A percentile compares a stretch with the other conserved stretches of the same genome.
These are phyloP conservation scores for Philotrypesis tridentata DNA, from an alignment of 1,140 invertebrate species.

Conservation along the genomic window DNA sequence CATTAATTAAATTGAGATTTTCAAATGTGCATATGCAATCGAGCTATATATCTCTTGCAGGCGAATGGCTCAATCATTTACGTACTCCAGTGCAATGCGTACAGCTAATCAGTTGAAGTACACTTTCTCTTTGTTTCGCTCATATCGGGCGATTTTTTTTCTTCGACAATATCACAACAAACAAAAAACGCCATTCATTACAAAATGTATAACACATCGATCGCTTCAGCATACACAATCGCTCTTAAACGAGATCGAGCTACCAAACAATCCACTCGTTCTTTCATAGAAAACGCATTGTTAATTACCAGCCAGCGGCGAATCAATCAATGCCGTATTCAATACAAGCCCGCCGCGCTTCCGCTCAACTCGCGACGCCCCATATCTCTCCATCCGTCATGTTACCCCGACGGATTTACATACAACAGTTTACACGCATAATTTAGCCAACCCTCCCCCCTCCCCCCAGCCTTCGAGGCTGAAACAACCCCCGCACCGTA, in stretches of 20 bases:
- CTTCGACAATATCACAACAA: too few species aligned
- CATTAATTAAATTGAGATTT: too few species aligned
- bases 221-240: too few species aligned
- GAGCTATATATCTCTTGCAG: neutral
- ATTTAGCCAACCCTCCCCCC: constrained; percentile 61
- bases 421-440: constrained; percentile 67
- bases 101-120: too few species aligned
- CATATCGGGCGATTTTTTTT: neutral
- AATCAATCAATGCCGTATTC: neutral
- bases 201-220: too few species aligned
- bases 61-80: too few species aligned
- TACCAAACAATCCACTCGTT: too few species aligned
- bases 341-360: neutral
- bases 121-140: too few species aligned
- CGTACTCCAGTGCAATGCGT: neutral
- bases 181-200: too few species aligned
- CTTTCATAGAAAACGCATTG: neutral
- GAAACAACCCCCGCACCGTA: neutral
- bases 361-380: neutral
- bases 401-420: constrained; percentile 65
- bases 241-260: too few species aligned
- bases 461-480: constrained; percentile 5
- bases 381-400: constrained; percentile 53
- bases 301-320: neutral
- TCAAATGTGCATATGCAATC: neutral